Percentiles rank a stretch among this genome's conserved stretches.
These are phyloP conservation scores for Brachionus paranguensis DNA, from an alignment of 1,140 invertebrate genomes.

Conservation along the genomic window DNA sequence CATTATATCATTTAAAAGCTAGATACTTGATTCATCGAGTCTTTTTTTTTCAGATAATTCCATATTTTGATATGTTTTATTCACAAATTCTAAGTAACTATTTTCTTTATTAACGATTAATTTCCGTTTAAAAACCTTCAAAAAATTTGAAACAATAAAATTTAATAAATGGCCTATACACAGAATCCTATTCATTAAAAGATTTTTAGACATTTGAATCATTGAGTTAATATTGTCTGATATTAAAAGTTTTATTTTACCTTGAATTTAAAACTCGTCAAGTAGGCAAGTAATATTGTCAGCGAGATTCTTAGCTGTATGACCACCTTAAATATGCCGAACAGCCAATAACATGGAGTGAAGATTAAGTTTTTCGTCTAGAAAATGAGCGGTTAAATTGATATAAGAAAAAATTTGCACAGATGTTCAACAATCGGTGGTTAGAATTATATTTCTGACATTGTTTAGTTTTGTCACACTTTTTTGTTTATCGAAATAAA, in stretches of 20 bases:
- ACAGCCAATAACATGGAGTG: not conserved
- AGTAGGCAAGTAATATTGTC: not conserved
- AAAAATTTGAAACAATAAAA: not conserved
- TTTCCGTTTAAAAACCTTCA: not conserved
- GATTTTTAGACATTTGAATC: not conserved
- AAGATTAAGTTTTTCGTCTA: not conserved
- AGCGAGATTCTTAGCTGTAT: not conserved
- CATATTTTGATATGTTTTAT: not conserved
- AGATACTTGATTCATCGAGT: not conserved
- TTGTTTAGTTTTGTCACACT: not conserved
- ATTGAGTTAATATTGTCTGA: not conserved
- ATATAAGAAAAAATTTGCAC: slow-evolving; percentile 27
- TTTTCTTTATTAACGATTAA: not conserved
- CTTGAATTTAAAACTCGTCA: not conserved
- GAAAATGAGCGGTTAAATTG: not conserved
- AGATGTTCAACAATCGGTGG: slow-evolving; percentile 20
- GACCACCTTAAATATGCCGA: not conserved
- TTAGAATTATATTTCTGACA: not conserved
- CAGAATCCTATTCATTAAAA: not conserved
- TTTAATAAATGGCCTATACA: slow-evolving; percentile 6
- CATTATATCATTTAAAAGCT: not conserved
- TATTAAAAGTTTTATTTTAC: not conserved
- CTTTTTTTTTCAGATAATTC: not conserved
- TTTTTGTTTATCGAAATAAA: not conserved
- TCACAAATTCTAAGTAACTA: not conserved